Base-by-base conservation (phyloP, 2,888 invertebrate species). In the Diplazon laetatorius region DNA sequence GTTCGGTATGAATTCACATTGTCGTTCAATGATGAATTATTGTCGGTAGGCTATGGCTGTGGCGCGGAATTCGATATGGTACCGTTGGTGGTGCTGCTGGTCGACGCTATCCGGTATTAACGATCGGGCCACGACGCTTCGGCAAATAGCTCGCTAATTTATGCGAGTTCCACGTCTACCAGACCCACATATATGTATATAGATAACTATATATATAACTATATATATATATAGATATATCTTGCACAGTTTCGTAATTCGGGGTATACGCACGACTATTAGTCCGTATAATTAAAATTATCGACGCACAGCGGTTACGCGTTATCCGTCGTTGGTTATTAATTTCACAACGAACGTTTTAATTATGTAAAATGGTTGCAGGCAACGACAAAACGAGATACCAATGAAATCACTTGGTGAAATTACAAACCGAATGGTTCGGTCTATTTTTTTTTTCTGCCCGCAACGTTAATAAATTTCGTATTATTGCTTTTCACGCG, bases 211-310 rank as follows among this genome's bases (percentile, higher is more conserved):
- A n/a, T 25, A 22, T 35, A 16, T 25, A 70, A 57, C 18, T 1
- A 12, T 39, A 50, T 50, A n/a, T n/a, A n/a, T n/a, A n/a, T n/a
- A n/a, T n/a, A n/a, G n/a, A 69, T 68, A 16, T 57, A 57, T 63
- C 22, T n/a, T 46, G 59, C 18, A 70, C 46, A 59, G 30, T 30
- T 74, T 65, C 69, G 55, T 66, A 82, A 78, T 80, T 80, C 59
- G 76, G 74, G 14, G 20, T 57, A 35, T 16, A 8, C 12, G 42
- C 30, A 44, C 52, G 52, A 69, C 80, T 81, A 82, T 84, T 82
- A 82, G 80, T 76, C 57, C 73, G 62, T 59, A 82, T 83, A 81
- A 85, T 85, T 84, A 82, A 84, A 83, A 84, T 82, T 81, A 81
- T 76, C 73, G 70, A 16, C 48, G 16, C 68, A 59, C 63, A 74